phyloP scores from a whole-genome alignment of 2,797 vertebrate species.

The Rhinatrema bivittatum region DNA sequence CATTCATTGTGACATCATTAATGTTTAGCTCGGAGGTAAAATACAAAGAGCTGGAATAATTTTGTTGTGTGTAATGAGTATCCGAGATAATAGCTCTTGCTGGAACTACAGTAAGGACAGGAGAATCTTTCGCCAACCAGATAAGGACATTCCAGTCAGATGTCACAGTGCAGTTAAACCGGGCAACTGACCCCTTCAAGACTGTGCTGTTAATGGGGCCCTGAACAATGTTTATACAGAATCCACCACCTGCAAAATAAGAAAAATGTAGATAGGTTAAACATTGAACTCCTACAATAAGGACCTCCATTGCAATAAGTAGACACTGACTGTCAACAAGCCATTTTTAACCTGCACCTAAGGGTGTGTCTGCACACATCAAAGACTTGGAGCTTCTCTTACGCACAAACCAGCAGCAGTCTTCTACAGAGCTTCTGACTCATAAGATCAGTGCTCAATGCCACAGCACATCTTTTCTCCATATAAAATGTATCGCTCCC shows the following conservation, averaged over 20 bases:
- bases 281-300: too few species aligned
- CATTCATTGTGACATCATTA: conserved; percentile 12
- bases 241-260: conserved; percentile 34
- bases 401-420: too few species aligned
- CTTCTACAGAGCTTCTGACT: too few species aligned
- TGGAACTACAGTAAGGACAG: conserved; percentile 33
- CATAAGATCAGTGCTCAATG: too few species aligned
- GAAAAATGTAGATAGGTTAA: background rate
- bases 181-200: conserved; percentile 41
- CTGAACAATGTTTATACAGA: conserved; percentile 28
- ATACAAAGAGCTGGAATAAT: conserved; percentile 18
- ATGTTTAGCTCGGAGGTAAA: conserved; percentile 56
- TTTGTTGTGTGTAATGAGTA: conserved; percentile 28
- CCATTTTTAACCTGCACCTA: too few species aligned
- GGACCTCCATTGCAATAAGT: too few species aligned
- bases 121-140: conserved; percentile 40
- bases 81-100: conserved; percentile 26
- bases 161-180: conserved; percentile 55
- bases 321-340: too few species aligned
- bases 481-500: too few species aligned
- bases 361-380: too few species aligned
- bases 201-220: conserved; percentile 49
- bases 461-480: too few species aligned
- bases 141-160: conserved; percentile 49
- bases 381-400: too few species aligned